Conservation (phyloP, 1,140 invertebrate genomes). For the Pogonognathellus flavescens region DNA sequence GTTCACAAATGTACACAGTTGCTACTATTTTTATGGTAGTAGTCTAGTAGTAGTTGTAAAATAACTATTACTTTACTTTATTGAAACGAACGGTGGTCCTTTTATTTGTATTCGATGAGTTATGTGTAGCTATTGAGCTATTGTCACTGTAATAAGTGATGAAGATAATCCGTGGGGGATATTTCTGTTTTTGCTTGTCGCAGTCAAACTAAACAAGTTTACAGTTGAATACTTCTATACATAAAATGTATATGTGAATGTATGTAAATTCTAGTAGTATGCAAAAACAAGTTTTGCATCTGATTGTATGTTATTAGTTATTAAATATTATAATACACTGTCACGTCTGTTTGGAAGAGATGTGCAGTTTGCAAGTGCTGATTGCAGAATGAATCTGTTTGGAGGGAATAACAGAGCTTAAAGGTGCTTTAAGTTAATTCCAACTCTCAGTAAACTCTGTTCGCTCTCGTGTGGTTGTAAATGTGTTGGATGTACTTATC, state of each 20-base stretch:
- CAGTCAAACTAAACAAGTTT: not conserved
- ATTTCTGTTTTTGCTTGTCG: too few relatives aligned
- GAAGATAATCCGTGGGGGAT: too few relatives aligned
- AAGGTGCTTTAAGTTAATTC: constrained; percentile 43
- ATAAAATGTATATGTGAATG: too few relatives aligned
- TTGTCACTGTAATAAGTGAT: too few relatives aligned
- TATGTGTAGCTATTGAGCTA: too few relatives aligned
- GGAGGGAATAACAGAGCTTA: constrained; percentile 36
- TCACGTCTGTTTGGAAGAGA: constrained; percentile 22
- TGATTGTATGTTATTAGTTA: not conserved
- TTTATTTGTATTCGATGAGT: too few relatives aligned
- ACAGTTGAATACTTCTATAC: not conserved
- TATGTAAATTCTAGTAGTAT: not conserved
- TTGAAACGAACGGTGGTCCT: too few relatives aligned
- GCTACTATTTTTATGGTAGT: too few relatives aligned
- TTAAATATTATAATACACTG: not conserved
- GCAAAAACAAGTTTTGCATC: not conserved
- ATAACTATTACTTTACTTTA: too few relatives aligned
- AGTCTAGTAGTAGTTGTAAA: too few relatives aligned
- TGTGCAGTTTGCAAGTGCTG: constrained; percentile 41
- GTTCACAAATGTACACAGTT: not conserved
- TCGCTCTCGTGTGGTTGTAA: not conserved
- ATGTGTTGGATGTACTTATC: not conserved
- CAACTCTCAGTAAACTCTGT: not conserved
- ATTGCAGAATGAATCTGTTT: constrained; percentile 36